Base-by-base conservation (phyloP, 2,113 vertebrate species). In the Chloebia gouldiae region DNA sequence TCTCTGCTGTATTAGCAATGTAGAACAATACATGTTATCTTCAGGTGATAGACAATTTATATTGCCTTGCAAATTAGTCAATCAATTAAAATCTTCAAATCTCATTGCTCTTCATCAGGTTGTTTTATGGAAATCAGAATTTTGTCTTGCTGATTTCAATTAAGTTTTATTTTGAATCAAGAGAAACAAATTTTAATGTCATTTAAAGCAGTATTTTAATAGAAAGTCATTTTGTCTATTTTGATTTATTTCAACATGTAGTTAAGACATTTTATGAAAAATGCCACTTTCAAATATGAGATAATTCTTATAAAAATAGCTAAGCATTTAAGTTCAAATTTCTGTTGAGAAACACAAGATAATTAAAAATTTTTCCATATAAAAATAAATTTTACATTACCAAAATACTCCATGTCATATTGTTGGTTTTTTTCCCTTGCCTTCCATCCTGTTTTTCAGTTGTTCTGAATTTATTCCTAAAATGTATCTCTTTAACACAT, bases 331-430 rank as follows among this genome's bases (percentile, higher is more conserved):
- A 47, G 5, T 65, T 81, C 8, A 63, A 39, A 65, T 51, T 82
- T 80, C 10, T 86, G 2, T 28, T 72, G 7, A 88, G 30, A 88
- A 90, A 76, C 6, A 61, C 8, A 27, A 64, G 4, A 18, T 21
- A 27, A 63, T 68, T 22, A 19, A 0, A 1, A 30, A 30, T 61
- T 42, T 56, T 57, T 73, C 11, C 21, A 45, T 81, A 42, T 39
- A 28, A 82, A 85, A 76, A 31, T 49, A 13, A 51, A 47, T 60
- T 92, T 63, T 68, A 40, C 66, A 64, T 60, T 4, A 39, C 10
- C 0, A 1, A 70, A 88, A 57, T 33, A 44, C 2, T 2, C 9
- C 15, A 3, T 22, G 2, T 18, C 11, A 30, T 54, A 45, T 24
- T 20, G 1, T 3, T 56, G 11, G 1, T 77, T 77, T 7, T 11